These are phyloP conservation scores for Polyodon spathula DNA, from an alignment of 2,113 vertebrate genomes.

Conservation along the genomic window DNA sequence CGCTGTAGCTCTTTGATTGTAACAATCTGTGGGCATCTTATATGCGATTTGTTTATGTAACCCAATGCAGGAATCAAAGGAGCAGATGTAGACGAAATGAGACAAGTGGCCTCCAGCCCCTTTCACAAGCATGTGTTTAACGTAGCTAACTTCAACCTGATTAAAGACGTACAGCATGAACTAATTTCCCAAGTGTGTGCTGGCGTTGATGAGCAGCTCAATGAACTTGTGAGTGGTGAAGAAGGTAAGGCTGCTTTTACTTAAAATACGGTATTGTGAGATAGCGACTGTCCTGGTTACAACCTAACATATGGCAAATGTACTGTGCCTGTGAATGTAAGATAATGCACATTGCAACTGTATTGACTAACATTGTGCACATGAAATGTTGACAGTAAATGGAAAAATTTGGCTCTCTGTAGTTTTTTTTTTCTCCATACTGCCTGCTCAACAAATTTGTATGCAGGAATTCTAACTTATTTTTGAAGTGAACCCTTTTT, in stretches of 20 bases:
- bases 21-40: slow-evolving; percentile 1
- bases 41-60: slow-evolving; percentile 16
- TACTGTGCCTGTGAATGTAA: no score
- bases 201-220: slow-evolving; percentile 77
- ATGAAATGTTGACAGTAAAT: no score
- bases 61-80: slow-evolving; percentile 69
- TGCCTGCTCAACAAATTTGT: no score
- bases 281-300: background rate
- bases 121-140: slow-evolving; percentile 69
- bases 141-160: slow-evolving; percentile 68
- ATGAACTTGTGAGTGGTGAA: slow-evolving; percentile 72
- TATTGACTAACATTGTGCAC: no score
- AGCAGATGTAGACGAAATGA: slow-evolving; percentile 78
- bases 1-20: no score
- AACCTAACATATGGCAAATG: no score
- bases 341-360: no score
- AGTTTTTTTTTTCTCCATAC: no score
- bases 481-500: no score
- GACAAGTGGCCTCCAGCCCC: slow-evolving; percentile 76
- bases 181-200: slow-evolving; percentile 79
- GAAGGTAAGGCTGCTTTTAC: slow-evolving; percentile 62
- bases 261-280: no score
- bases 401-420: no score
- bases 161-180: slow-evolving; percentile 70
- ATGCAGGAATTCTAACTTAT: no score